These are phyloP conservation scores for Pelusios castaneus DNA, from an alignment of 2,113 vertebrate genomes.

Conservation along the genomic window DNA sequence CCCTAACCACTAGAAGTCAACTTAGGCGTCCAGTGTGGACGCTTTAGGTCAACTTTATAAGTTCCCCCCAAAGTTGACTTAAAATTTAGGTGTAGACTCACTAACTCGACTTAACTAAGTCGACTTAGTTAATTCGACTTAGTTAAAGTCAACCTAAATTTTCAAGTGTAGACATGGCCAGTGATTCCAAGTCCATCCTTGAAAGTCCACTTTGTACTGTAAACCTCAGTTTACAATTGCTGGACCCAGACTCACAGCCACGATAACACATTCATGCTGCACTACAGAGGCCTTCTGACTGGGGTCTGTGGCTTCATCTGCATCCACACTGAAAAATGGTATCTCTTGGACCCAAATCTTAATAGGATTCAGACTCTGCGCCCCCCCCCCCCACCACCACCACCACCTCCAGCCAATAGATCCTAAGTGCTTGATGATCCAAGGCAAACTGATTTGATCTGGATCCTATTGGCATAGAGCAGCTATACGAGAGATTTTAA, in stretches of 20 bases:
- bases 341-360: neutral
- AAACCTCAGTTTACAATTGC: neutral
- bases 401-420: neutral
- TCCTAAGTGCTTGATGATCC: neutral
- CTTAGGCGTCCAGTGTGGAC: too few species aligned
- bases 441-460: neutral
- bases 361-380: neutral
- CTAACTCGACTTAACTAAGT: too few species aligned
- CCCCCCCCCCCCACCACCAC: too few species aligned
- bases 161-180: too few species aligned
- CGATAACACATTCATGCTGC: neutral
- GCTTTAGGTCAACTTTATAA: too few species aligned
- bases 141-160: too few species aligned
- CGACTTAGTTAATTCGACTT: too few species aligned
- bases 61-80: too few species aligned
- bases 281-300: neutral
- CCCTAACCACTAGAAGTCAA: too few species aligned
- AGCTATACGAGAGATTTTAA: too few species aligned
- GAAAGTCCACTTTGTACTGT: neutral
- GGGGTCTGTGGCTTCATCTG: neutral
- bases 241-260: neutral
- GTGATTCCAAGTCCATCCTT: neutral
- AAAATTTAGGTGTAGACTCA: too few species aligned
- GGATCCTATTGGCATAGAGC: too few species aligned
- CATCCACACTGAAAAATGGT: neutral